A percentile compares a stretch with the other conserved stretches of the same genome.
Conservation (phyloP, 2,113 vertebrate genomes). For the Sylvietta virens region DNA sequence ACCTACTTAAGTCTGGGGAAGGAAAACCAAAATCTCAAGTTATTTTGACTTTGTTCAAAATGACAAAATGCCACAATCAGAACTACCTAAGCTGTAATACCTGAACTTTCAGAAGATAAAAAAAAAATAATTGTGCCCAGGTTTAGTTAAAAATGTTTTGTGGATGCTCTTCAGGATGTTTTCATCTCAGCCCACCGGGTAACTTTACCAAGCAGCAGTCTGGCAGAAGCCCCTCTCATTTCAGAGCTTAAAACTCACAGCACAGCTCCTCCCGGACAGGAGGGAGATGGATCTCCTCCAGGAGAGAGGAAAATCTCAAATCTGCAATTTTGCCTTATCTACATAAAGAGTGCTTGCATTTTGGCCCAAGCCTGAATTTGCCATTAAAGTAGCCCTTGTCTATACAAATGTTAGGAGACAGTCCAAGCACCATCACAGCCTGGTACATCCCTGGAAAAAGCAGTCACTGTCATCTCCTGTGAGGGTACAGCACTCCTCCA, state of each 20-base stretch:
- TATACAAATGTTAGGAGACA: not conserved
- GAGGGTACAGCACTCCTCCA: not conserved
- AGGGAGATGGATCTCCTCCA: not conserved
- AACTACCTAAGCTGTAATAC: not conserved
- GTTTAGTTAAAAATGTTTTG: not conserved
- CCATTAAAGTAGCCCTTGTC: constrained; percentile 10
- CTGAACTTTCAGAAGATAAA: not conserved
- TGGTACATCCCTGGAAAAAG: constrained; percentile 5
- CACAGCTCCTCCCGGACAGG: not conserved
- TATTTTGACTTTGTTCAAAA: not conserved
- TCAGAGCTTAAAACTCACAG: not conserved
- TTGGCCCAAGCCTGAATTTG: not conserved
- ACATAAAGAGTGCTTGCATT: not conserved
- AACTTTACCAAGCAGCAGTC: not conserved
- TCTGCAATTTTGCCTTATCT: not conserved
- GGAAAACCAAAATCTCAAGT: not conserved
- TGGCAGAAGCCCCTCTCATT: not conserved
- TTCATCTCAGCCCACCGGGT: not conserved
- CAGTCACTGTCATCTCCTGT: not conserved
- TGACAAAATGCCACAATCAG: not conserved
- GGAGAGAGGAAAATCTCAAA: not conserved
- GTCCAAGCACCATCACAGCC: not conserved
- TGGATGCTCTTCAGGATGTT: not conserved
- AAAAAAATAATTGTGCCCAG: not conserved
- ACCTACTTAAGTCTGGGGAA: not conserved